A percentile compares a stretch with the other conserved stretches of the same genome.
Evolutionary conservation across 2,888 invertebrate genomes (phyloP).

Genomic region (Parthenolecanium corni): DNA sequence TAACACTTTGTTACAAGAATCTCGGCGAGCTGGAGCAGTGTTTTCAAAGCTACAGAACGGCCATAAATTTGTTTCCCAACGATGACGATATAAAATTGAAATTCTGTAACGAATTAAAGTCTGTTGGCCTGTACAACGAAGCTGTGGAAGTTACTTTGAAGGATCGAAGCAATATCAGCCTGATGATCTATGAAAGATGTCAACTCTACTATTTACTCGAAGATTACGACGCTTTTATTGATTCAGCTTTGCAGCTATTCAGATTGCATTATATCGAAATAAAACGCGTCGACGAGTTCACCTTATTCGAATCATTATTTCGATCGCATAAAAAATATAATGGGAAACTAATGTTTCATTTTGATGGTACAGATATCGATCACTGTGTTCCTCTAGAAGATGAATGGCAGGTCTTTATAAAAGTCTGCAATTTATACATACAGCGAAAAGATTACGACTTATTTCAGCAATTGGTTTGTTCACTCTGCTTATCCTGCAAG

Average conservation of each 20-base stretch:
- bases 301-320: not conserved
- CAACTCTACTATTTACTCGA: slow-evolving; percentile 14
- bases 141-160: slow-evolving; percentile 9
- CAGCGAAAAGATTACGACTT: slow-evolving; percentile 50
- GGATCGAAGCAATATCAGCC: not conserved
- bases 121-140: slow-evolving; percentile 9
- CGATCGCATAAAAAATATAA: slow-evolving; percentile 42
- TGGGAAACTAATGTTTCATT: slow-evolving; percentile 48
- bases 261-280: slow-evolving; percentile 41
- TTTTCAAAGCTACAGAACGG: not conserved
- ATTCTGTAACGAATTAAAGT: slow-evolving; percentile 20
- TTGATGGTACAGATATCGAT: slow-evolving; percentile 45
- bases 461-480: slow-evolving; percentile 51
- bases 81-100: slow-evolving; percentile 19
- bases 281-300: slow-evolving; percentile 37
- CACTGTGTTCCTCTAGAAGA: slow-evolving; percentile 46
- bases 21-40: slow-evolving; percentile 4
- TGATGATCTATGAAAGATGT: slow-evolving; percentile 19
- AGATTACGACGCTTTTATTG: slow-evolving; percentile 13
- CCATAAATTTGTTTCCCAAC: slow-evolving; percentile 1
- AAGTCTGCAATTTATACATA: slow-evolving; percentile 52
- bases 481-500: slow-evolving; percentile 4
- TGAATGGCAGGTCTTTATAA: slow-evolving; percentile 58
- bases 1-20: slow-evolving; percentile 14
- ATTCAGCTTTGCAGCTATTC: slow-evolving; percentile 13